Evolutionary conservation across 2,113 vertebrate genomes (phyloP), one percentile per base, ranked within the genome.

Genomic region (Lamprologus ornatipinnis): DNA sequence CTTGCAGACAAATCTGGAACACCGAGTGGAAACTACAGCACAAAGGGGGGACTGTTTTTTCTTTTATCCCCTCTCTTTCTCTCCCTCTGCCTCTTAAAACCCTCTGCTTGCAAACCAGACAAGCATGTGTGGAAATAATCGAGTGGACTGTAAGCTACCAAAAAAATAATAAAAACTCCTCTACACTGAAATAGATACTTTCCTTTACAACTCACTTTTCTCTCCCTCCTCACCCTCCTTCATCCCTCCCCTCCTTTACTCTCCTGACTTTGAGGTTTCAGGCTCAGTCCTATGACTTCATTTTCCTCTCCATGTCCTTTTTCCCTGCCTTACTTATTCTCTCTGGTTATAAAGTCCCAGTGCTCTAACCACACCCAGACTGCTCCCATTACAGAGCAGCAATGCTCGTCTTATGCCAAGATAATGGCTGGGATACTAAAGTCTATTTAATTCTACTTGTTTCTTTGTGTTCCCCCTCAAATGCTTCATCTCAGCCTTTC

Each of bases 311-410:
- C 47, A 12, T 89, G 75, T 84, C 78, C 21, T 81, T 88, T 89
- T 33, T 2, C 82, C 28, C 31, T 2, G 51, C 3, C 19, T 37
- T 73, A 63, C 85, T 87, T 47, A 35, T 83, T 90, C 89, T 88
- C 92, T 91, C 85, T 85, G 60, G 84, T 84, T 88, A 87, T 89
- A 86, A 92, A 92, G 84, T 91, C 88, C 88, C 89, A 78, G 75
- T 1, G 79, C 94, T 92, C 73, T 89, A 88, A 95, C 94, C 94
- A 94, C 95, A 96, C 95, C 95, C 95, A 94, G 91, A 90, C 91
- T 42, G 91, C 92, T 96, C 87, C 81, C 91, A 87, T 94, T 95
- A 91, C 88, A 88, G 81, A 81, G 14, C 85, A 80, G 54, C 85
- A 58, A 88, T 90, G 57, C 73, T 63, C 51, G 7, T 88, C 86